phyloP scores from a whole-genome alignment of 1,140 invertebrate genomes.

The Trichomalopsis sarcophagae region DNA sequence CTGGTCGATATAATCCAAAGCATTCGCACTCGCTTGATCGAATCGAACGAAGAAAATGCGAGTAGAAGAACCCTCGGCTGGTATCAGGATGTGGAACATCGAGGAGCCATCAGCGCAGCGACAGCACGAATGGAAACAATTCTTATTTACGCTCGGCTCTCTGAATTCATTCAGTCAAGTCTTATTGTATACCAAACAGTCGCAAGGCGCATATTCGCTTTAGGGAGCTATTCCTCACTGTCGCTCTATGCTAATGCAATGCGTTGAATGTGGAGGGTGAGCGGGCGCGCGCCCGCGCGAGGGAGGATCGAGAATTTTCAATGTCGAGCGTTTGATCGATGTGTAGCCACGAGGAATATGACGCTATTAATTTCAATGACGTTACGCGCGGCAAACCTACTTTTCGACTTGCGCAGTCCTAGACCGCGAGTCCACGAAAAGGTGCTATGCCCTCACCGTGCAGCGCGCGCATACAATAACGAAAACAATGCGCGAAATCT shows the following conservation, averaged over 20 bases:
- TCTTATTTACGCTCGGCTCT: background rate
- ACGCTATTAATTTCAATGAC: slow-evolving; percentile 51
- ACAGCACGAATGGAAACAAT: background rate
- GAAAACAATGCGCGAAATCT: slow-evolving; percentile 8
- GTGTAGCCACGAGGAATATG: slow-evolving; percentile 40
- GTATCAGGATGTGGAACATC: too few species aligned
- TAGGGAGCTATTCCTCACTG: background rate
- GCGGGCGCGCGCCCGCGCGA: background rate
- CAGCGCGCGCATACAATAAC: too few species aligned
- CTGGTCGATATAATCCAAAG: background rate
- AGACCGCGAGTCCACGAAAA: background rate
- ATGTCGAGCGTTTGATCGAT: slow-evolving; percentile 51
- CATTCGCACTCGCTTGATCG: background rate
- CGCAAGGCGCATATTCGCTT: background rate
- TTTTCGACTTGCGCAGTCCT: slow-evolving; percentile 35
- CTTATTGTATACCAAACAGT: background rate
- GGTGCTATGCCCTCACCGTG: background rate
- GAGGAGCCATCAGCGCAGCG: too few species aligned
- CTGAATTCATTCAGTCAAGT: background rate
- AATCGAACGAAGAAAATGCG: background rate
- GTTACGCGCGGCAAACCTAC: slow-evolving; percentile 27
- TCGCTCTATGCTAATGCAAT: slow-evolving; percentile 10
- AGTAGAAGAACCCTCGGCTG: background rate
- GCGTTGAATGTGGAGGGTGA: slow-evolving; percentile 5
- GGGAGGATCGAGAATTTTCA: slow-evolving; percentile 45